Evolutionary conservation across 2,888 invertebrate species (phyloP), one percentile per base, ranked within the genome.

Genomic region (Hofmannophila pseudospretella): DNA sequence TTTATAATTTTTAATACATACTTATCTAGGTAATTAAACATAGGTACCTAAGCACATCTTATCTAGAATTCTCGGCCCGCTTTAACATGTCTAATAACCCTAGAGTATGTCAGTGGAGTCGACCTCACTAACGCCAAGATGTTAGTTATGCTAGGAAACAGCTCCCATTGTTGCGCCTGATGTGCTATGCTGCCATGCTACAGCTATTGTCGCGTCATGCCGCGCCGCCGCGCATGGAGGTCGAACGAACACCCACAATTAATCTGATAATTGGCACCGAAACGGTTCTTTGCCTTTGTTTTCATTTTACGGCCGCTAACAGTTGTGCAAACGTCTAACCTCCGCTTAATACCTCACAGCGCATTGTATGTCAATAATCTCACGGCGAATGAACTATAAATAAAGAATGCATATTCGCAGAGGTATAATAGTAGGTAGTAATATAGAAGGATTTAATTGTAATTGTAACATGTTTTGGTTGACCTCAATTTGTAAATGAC

Each of bases 171-270:
- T 79, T 33, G 33, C 22, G 20, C 62, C 56, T 58, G n/a, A n/a
- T n/a, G 16, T 5, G 16, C 16, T n/a, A 16, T 16, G 16, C 16
- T 16, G 5, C 16, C n/a, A n/a, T n/a, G 59, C 53, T 55, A 56
- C 54, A 51, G 51, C 75, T 67, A 79, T 79, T 80, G 75, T 77
- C 50, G 59, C 58, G 58, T 55, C 57, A 51, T 53, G 54, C 55
- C 57, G 56, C 47, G 45, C 59, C 51, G 11, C 38, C 36, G 44
- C 47, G 55, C 59, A 70, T 71, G 68, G 72, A 77, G 78, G 78
- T 74, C 78, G 66, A 58, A 63, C 44, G 59, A 58, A 60, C 59
- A 67, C 71, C 63, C 65, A 71, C 69, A 62, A 68, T 69, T 67
- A 66, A 67, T 69, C 64, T 58, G 64, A 64, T 71, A 71, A 67